A percentile compares a stretch with the other conserved stretches of the same genome.
These are phyloP conservation scores for Bufo gargarizans DNA, from an alignment of 2,113 vertebrate genomes.

Conservation along the genomic window DNA sequence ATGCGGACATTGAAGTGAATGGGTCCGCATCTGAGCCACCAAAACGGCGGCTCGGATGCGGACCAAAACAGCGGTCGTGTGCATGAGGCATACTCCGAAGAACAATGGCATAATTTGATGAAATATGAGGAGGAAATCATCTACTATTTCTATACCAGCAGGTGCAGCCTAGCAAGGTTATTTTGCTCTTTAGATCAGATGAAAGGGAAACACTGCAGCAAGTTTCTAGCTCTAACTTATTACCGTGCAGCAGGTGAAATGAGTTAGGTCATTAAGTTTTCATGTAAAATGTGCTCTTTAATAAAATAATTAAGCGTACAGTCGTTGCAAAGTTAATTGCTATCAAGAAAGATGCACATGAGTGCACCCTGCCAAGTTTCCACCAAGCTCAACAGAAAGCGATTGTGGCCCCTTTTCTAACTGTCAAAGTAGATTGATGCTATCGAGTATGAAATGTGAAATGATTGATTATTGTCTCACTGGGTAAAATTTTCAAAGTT, in stretches of 20 bases:
- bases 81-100: too few relatives aligned
- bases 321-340: not conserved
- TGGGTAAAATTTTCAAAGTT: not conserved
- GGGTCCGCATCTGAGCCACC: too few relatives aligned
- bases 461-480: slow-evolving; percentile 32
- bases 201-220: not conserved
- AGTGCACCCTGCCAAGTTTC: not conserved
- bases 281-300: not conserved
- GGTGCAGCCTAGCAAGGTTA: not conserved
- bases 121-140: too few relatives aligned
- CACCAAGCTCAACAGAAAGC: not conserved
- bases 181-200: not conserved
- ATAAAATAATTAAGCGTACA: not conserved
- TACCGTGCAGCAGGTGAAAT: not conserved
- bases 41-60: too few relatives aligned
- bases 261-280: not conserved
- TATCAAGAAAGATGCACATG: not conserved
- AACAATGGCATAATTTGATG: too few relatives aligned
- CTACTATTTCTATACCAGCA: not conserved
- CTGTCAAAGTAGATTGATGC: slow-evolving; percentile 31
- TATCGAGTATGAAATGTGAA: slow-evolving; percentile 1
- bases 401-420: slow-evolving; percentile 2
- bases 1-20: too few relatives aligned
- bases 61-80: too few relatives aligned
- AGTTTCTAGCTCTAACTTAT: not conserved